Evolutionary conservation across 2,888 invertebrate species (phyloP), one percentile per base, ranked within the genome.

Genomic region (Sylvicola cinctus): DNA sequence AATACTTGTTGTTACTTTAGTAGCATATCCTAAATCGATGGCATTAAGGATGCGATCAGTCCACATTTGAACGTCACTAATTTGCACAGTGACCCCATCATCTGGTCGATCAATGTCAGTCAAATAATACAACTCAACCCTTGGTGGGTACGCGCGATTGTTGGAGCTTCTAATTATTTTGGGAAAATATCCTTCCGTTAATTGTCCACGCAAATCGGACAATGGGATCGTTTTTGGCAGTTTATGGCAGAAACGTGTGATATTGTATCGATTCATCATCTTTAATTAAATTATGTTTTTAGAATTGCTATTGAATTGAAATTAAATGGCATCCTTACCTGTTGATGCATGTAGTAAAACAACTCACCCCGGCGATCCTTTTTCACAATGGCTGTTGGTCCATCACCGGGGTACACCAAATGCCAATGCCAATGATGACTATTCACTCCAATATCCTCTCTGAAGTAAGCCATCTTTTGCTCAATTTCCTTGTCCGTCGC

Each of bases 341-440:
- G 64, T 39, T 60, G 59, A 43, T 81, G 81, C 78, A 79, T 79
- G 53, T 77, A 80, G 50, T 68, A 80, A 56, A 81, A 81, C 1
- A 81, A 58, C 56, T 80, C 80, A 17, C 81, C 80, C 23, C 79
- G 68, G 35, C 80, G 65, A 49, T 81, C 74, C 49, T 83, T 81
- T 32, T 63, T 63, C 4, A 83, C 78, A 28, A 79, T 68, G 28
- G 59, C 54, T 11, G 49, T 47, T 13, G 65, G 62, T 3, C 62
- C 66, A 25, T 68, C 63, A 46, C 69, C 70, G 0, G 79, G 79
- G 48, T 77, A 80, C 0, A 80, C 76, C 39, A 81, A 62, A 61
- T 81, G 81, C 80, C 80, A 81, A 51, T 81, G 80, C 80, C 80
- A 83, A 51, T 83, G 80, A 51, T 83, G 81, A 20, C 78, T 66